Conservation (phyloP, 2,888 invertebrate species). For the Cephalotes varians region DNA sequence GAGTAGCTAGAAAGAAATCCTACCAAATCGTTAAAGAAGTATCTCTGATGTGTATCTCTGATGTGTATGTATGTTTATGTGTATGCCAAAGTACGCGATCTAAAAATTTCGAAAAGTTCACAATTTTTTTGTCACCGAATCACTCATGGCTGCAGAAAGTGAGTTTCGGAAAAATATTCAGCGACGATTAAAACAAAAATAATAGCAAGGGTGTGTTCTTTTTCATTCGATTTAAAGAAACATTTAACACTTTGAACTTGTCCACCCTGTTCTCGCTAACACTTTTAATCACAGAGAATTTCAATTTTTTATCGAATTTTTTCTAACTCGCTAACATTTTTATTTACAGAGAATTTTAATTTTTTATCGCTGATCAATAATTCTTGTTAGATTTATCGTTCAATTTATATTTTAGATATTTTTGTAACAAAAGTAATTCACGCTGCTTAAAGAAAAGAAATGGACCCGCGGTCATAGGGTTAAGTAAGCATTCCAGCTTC, state of each 20-base stretch:
- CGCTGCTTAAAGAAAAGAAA: background rate
- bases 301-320: background rate
- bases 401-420: background rate
- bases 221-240: background rate
- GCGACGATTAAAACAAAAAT: background rate
- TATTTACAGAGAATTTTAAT: background rate
- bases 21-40: background rate
- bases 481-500: too few relatives aligned
- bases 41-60: background rate
- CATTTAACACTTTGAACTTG: background rate
- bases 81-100: background rate
- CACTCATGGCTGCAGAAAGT: background rate
- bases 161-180: background rate
- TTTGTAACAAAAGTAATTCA: background rate
- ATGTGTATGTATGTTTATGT: too few relatives aligned
- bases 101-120: background rate
- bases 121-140: slow-evolving; percentile 3
- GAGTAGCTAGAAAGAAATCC: background rate
- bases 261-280: too few relatives aligned
- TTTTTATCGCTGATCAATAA: background rate
- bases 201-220: background rate
- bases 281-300: too few relatives aligned
- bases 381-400: background rate
- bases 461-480: background rate
- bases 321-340: background rate